These are phyloP conservation scores for Struthidea cinerea DNA, from an alignment of 2,113 vertebrate genomes.

Conservation along the genomic window DNA sequence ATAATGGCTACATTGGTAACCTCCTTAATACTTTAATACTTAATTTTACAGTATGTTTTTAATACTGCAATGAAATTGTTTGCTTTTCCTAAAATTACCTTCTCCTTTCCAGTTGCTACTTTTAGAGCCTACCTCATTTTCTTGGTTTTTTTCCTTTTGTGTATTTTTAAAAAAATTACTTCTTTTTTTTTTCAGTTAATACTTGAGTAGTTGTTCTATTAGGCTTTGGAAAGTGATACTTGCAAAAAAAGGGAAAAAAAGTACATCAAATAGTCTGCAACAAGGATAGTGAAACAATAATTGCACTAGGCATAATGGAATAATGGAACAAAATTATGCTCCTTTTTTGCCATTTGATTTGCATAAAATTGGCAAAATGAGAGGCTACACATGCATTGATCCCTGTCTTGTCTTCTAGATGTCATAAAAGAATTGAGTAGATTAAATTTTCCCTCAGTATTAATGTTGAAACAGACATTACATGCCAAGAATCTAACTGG, in stretches of 20 bases:
- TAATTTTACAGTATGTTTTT: neutral
- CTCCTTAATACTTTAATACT: neutral
- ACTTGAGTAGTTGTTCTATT: neutral
- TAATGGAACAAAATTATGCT: neutral
- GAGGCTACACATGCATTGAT: neutral
- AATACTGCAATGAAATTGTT: neutral
- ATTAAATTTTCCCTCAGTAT: neutral
- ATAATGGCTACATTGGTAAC: neutral
- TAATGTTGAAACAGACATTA: neutral
- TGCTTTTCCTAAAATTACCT: neutral
- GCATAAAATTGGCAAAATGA: slow-evolving; percentile 16
- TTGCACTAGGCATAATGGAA: neutral
- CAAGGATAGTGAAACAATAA: neutral
- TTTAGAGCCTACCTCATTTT: neutral
- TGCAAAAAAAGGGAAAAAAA: neutral
- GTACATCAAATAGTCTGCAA: neutral
- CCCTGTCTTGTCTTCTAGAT: neutral
- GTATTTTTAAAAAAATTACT: neutral
- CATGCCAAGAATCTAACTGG: neutral
- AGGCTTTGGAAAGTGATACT: neutral
- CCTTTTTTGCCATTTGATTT: slow-evolving; percentile 32
- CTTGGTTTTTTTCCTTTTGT: neutral
- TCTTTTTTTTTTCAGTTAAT: neutral
- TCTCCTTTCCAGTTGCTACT: neutral
- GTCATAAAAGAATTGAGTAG: neutral